Evolutionary conservation across 1,140 invertebrate species (phyloP), one percentile per base, ranked within the genome.

Genomic region (Lamellibrachia luymesi): DNA sequence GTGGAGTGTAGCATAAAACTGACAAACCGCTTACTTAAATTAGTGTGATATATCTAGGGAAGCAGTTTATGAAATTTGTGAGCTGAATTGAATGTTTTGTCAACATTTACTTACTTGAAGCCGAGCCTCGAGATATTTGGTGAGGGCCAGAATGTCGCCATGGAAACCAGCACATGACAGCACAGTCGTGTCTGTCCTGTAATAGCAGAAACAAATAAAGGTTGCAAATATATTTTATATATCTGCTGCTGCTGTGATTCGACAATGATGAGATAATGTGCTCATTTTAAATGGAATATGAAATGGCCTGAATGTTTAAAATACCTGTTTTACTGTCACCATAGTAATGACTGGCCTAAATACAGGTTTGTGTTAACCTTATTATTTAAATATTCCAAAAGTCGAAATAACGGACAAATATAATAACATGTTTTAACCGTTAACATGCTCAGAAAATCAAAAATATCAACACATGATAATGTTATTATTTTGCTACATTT

Each of bases 121-220:
- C 94, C 98, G 97, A 93, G 98, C 98, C 94, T 98, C 96, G 51
- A 99, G 96, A 93, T 99, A 97, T 94, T 98, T 97, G 6, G 98
- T 98, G 6, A 99, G 97, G 49, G 99, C 98, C 2, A 99, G 96
- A n/a, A 98, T 98, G 97, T 99, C 99, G 95, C 99, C 99, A 98
- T 99, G 99, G 96, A 99, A 99, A 64, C 99, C 99, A 93, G 98
- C 97, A 93, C 97, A 98, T 4, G 98, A 99, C 89, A 99, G 96
- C 92, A 99, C 97, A 52, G 99, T 99, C 89, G 97, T 97, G 0
- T 97, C 96, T 0, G 98, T 98, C 90, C 97, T 97, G 93, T 92
- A 95, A 94, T 56, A 80, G 64, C 64, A 80, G 6, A 80, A 80
- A 80, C 5, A 80, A 80, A 22, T 22, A 80, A 80, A 17, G 4